Conservation (phyloP, 2,888 invertebrate species). For the Lochmaea capreae region DNA sequence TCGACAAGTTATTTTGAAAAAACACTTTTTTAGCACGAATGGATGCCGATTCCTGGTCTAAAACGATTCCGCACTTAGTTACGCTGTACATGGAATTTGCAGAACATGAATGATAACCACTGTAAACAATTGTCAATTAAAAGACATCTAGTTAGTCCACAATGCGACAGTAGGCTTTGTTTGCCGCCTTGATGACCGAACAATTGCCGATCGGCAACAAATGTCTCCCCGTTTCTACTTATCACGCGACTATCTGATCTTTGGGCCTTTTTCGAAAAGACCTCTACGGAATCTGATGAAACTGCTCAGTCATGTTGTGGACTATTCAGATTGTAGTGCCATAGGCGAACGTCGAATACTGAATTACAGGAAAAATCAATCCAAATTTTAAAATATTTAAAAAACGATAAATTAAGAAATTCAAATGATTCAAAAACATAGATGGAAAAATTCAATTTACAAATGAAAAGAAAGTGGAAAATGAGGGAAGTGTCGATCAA, state of each 20-base stretch:
- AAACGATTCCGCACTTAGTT: slow-evolving; percentile 53
- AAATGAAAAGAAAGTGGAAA: too few species aligned
- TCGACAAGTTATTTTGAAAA: too few species aligned
- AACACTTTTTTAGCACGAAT: too few species aligned
- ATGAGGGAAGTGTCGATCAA: too few species aligned
- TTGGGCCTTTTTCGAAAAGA: slow-evolving; percentile 52
- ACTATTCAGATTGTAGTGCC: slow-evolving; percentile 7
- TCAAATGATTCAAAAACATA: neutral
- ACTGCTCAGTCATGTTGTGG: slow-evolving; percentile 40
- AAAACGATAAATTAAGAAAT: neutral
- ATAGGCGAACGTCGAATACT: neutral
- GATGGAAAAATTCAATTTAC: too few species aligned
- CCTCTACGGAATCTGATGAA: slow-evolving; percentile 19
- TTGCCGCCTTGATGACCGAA: slow-evolving; percentile 59
- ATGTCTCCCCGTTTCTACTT: slow-evolving; percentile 62
- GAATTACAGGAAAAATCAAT: neutral
- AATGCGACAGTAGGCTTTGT: slow-evolving; percentile 64
- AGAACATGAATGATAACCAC: slow-evolving; percentile 65
- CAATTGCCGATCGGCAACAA: slow-evolving; percentile 63
- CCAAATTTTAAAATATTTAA: too few species aligned
- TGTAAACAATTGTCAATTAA: slow-evolving; percentile 67
- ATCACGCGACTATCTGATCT: slow-evolving; percentile 54
- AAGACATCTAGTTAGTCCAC: slow-evolving; percentile 64
- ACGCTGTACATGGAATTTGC: slow-evolving; percentile 64
- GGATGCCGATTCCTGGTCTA: slow-evolving; percentile 17